A percentile compares a stretch with the other conserved stretches of the same genome.
Evolutionary conservation across 2,113 vertebrate genomes (phyloP).

Genomic region (Pseudopodoces humilis): DNA sequence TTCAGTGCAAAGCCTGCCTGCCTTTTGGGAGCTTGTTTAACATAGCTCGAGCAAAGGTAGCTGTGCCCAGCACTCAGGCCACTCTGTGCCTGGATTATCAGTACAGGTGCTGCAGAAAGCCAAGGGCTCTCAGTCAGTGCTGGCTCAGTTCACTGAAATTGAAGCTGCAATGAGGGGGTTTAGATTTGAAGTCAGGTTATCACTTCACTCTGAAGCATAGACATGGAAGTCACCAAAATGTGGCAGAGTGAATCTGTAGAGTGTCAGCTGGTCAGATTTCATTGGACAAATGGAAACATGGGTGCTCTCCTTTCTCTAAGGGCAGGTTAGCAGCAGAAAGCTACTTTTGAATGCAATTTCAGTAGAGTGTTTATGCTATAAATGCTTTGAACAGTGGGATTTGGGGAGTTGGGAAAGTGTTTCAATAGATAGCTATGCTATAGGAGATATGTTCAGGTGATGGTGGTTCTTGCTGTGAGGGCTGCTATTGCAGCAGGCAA

Average conservation of each 20-base stretch:
- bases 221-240: background rate
- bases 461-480: background rate
- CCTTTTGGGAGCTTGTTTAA: background rate
- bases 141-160: background rate
- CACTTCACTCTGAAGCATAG: background rate
- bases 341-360: background rate
- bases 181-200: background rate
- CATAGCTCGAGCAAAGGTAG: background rate
- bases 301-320: background rate
- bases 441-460: background rate
- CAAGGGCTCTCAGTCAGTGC: fast-evolving
- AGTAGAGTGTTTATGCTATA: background rate
- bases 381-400: background rate
- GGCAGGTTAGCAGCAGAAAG: background rate
- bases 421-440: background rate
- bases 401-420: fast-evolving
- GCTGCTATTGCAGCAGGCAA: background rate
- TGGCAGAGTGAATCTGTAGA: background rate
- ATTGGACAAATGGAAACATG: background rate
- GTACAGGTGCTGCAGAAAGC: background rate
- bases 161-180: background rate
- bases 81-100: background rate
- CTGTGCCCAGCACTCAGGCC: background rate
- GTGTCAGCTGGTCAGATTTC: background rate
- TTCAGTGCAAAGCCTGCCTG: background rate